phyloP scores from a whole-genome alignment of 2,797 vertebrate genomes.

The Chelon auratus region DNA sequence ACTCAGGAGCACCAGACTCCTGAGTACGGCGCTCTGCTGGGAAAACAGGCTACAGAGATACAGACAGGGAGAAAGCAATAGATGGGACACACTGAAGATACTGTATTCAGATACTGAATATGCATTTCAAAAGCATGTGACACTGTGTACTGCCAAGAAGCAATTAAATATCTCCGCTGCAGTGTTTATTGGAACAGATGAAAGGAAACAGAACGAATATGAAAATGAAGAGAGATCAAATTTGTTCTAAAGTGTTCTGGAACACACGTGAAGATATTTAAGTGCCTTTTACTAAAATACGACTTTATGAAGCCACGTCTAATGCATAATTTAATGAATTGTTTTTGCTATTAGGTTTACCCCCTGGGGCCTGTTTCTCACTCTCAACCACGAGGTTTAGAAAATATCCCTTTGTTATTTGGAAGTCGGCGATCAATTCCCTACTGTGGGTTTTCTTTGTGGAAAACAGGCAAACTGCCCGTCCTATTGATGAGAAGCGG shows the following conservation, averaged over 20 bases:
- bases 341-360: slow-evolving; percentile 26
- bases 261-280: slow-evolving; percentile 32
- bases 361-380: slow-evolving; percentile 21
- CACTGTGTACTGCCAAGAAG: slow-evolving; percentile 64
- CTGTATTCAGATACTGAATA: slow-evolving; percentile 49
- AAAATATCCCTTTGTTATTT: slow-evolving; percentile 47
- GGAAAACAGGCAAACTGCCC: slow-evolving; percentile 37
- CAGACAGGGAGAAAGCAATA: slow-evolving; percentile 4
- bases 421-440: slow-evolving; percentile 47
- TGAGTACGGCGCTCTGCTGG: slow-evolving; percentile 45
- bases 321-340: slow-evolving; percentile 35
- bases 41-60: slow-evolving; percentile 22
- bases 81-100: slow-evolving; percentile 21
- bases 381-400: slow-evolving; percentile 30
- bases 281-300: slow-evolving; percentile 36
- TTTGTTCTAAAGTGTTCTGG: slow-evolving; percentile 42
- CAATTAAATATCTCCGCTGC: slow-evolving; percentile 62
- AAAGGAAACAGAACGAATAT: slow-evolving; percentile 37
- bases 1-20: slow-evolving; percentile 50
- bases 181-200: slow-evolving; percentile 49
- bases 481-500: slow-evolving; percentile 36
- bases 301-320: slow-evolving; percentile 17
- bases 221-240: slow-evolving; percentile 28
- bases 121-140: slow-evolving; percentile 57
- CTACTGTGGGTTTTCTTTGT: slow-evolving; percentile 39